Percentiles rank a stretch among this genome's conserved stretches.
Conservation (phyloP, 2,797 vertebrate species). For the Squalus acanthias region DNA sequence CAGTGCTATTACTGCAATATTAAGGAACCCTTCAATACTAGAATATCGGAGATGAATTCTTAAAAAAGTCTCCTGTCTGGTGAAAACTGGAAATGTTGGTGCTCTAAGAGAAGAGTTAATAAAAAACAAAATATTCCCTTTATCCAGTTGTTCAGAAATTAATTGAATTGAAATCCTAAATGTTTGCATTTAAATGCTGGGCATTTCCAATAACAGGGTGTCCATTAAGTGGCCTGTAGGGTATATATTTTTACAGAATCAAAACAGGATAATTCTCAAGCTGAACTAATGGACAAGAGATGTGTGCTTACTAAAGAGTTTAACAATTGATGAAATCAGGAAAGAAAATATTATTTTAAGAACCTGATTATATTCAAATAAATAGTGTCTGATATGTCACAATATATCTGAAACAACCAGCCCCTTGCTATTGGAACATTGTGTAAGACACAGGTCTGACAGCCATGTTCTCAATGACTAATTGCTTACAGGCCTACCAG, state of each 20-base stretch:
- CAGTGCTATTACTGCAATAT: neutral
- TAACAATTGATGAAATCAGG: neutral
- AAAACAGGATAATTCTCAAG: neutral
- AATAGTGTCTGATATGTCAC: neutral
- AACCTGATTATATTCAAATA: conserved; percentile 14
- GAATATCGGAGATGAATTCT: neutral
- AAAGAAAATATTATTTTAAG: conserved; percentile 11
- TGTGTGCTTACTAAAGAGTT: neutral
- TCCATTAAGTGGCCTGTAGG: neutral
- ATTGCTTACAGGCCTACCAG: neutral
- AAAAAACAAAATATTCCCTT: neutral
- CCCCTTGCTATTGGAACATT: neutral
- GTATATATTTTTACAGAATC: neutral
- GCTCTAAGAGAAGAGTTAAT: neutral
- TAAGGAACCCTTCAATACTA: neutral
- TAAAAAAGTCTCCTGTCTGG: neutral
- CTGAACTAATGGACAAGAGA: neutral
- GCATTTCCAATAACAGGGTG: neutral
- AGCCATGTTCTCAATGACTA: neutral
- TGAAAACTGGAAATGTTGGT: neutral
- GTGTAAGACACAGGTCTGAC: neutral
- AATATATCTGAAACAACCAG: neutral
- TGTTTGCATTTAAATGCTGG: neutral
- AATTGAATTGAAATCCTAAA: neutral
- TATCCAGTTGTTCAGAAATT: neutral